Evolutionary conservation across 1,140 invertebrate genomes (phyloP), one percentile per base, ranked within the genome.

Genomic region (Drosophila malerkotliana): DNA sequence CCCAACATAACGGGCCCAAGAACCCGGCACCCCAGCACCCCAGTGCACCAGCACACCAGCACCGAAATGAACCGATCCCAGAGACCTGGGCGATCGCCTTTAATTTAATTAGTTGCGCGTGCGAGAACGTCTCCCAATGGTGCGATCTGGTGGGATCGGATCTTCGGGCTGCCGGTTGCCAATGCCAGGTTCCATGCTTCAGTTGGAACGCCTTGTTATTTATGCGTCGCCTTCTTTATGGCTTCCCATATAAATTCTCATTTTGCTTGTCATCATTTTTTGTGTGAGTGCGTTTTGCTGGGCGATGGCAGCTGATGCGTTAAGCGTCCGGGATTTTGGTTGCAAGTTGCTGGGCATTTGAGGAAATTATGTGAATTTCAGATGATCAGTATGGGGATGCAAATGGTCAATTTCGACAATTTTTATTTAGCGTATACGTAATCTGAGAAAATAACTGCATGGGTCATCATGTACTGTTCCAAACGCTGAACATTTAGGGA

Each of bases 211-310:
- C 73, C 63, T 57, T 53, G 58, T 85, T 85, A 85, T 85, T 85
- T 82, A 87, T 88, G 82, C 82, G 59, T 78, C 60, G 83, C 64
- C 60, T 87, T 82, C 69, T 85, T 87, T 85, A 85, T 87, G 83
- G 82, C 83, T 85, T 85, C 82, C 71, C 82, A 85, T 85, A 85
- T 85, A 85, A 85, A 85, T 85, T 87, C 64, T 88, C 82, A 85
- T 85, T 82, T 52, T 56, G 82, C 52, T 62, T 85, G 82, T 85
- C 82, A 79, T 82, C 74, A 76, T 87, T 85, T 83, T 68, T 55
- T 74, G n/a, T 77, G 37, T n/a, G 45, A 18, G 10, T 56, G 48
- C 60, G 30, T 44, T 58, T 47, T 18, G 47, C 28, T 72, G 47
- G 21, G 57, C 52, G 56, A 57, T 32, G 28, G 32, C 72, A 30